Percentiles rank a stretch among this genome's conserved stretches.
Conservation (phyloP, 1,140 invertebrate species). For the Neoseiulus cucumeris region DNA sequence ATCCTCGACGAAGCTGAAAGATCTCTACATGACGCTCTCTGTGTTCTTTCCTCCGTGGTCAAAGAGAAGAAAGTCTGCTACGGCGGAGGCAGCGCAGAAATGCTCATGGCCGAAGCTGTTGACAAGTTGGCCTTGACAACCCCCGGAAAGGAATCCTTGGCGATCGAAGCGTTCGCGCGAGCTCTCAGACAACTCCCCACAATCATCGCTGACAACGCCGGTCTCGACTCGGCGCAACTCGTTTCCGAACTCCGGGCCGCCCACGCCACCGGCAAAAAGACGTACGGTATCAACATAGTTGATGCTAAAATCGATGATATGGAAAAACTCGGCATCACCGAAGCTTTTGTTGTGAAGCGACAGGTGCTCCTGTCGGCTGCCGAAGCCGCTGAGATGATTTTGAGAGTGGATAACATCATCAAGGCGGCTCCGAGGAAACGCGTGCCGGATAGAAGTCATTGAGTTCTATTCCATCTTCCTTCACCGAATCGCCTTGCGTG, state of each 20-base stretch:
- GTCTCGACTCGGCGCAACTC: constrained; percentile 88
- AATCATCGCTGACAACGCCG: constrained; percentile 93
- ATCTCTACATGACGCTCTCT: constrained; percentile 92
- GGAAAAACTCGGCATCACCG: constrained; percentile 62
- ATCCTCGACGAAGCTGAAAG: constrained; percentile 97
- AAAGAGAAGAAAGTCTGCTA: constrained; percentile 73
- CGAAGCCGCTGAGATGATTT: constrained; percentile 97
- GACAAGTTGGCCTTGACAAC: constrained; percentile 58
- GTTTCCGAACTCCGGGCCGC: constrained; percentile 68
- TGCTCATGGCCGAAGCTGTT: constrained; percentile 87
- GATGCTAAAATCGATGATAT: constrained; percentile 25
- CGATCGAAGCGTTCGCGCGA: constrained; percentile 85
- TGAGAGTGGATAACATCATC: constrained; percentile 93
- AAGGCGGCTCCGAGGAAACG: constrained; percentile 79
- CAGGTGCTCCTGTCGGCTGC: constrained; percentile 82
- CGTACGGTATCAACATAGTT: constrained; percentile 48
- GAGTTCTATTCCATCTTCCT: background rate
- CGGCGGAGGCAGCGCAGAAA: constrained; percentile 82
- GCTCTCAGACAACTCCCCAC: constrained; percentile 64
- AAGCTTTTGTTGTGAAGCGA: constrained; percentile 87
- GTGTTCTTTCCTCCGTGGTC: constrained; percentile 85
- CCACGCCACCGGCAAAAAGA: constrained; percentile 54
- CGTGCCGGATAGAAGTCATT: constrained; percentile 40
- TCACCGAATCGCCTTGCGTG: too few relatives aligned
- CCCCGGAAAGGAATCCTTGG: constrained; percentile 90